Base-by-base conservation (phyloP, 2,797 vertebrate genomes). In the Rhinophrynus dorsalis region DNA sequence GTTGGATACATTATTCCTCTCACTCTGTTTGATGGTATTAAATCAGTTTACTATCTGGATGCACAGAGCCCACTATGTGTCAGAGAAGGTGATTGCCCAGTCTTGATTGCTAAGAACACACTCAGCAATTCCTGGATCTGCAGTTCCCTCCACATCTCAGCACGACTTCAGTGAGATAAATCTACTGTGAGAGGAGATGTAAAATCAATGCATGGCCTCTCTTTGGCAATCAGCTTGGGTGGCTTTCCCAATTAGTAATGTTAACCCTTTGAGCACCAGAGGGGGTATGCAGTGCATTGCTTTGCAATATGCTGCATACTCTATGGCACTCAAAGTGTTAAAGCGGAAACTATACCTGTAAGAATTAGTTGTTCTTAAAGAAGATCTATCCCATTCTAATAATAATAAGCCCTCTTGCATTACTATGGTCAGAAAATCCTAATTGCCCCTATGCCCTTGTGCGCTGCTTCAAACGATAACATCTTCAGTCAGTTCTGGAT, bases 161-260 rank as follows among this genome's bases (percentile, higher is more conserved):
- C 56, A 27, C 10, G 20, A 10, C 29, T 24, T 38, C 35, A 12
- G 11, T 12, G 26, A 26, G 15, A 60, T 60, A 60, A 27, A 60
- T 44, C 57, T 60, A 44, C 10, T 27, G 24, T 18, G 24, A 27
- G 38, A 60, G 55, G 13, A 26, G 35, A 58, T 40, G 27, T 40
- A 58, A 58, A 58, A 58, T 58, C 33, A 58, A 40, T 58, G 12
- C 35, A 42, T 7, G 23, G 35, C 27, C 35, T 58, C 23, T 40
- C 20, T 17, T 24, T 58, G 55, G 55, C 55, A 58, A 26, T 35
- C 33, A 26, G 21, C 7, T 40, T 26, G 37, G 55, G 33, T 57
- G 33, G 55, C 35, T 3, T 40, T 40, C 7, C 35, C 37, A 58
- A 15, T 58, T 26, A 58, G 27, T 24, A 48, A 11, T 48, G 12